Evolutionary conservation across 2,888 invertebrate genomes (phyloP).

Genomic region (Vannuccia rotundouncinata): DNA sequence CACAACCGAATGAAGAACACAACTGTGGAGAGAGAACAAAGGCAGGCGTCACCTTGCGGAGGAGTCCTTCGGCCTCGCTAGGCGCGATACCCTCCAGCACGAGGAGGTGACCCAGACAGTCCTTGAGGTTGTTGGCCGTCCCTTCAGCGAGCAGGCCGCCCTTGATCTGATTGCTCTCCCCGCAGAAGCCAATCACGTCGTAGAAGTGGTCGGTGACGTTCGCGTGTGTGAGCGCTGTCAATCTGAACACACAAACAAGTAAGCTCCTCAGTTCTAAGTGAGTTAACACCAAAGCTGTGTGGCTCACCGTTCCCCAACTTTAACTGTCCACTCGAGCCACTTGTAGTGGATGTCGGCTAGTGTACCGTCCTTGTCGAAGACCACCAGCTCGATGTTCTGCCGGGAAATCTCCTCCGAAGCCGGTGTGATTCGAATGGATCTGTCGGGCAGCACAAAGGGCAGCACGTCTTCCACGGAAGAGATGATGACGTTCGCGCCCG

Average conservation of each 20-base stretch:
- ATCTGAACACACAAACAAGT: neutral
- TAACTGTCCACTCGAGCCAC: constrained; percentile 45
- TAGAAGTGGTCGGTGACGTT: constrained; percentile 9
- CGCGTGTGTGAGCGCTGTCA: neutral
- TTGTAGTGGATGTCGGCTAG: constrained; percentile 52
- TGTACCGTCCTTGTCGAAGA: constrained; percentile 54
- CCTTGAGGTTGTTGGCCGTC: neutral
- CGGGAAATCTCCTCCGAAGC: constrained; percentile 18
- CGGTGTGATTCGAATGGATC: constrained; percentile 33
- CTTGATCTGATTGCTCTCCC: constrained; percentile 23
- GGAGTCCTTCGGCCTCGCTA: neutral
- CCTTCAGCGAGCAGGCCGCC: constrained; percentile 21
- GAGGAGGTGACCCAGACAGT: constrained; percentile 8
- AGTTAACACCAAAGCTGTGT: no score
- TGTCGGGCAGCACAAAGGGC: constrained; percentile 46
- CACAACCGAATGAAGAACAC: no score
- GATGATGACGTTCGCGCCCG: constrained; percentile 43
- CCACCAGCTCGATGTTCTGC: constrained; percentile 44
- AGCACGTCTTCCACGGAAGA: constrained; percentile 46
- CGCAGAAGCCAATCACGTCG: constrained; percentile 28
- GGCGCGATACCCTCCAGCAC: constrained; percentile 19
- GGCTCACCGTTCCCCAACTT: constrained; percentile 30
- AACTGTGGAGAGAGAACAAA: no score
- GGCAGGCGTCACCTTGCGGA: neutral
- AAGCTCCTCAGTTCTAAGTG: no score